Evolutionary conservation across 53 echinoderm and acorn worm species (phyloP).

Genomic region (Paelopatides confundens): DNA sequence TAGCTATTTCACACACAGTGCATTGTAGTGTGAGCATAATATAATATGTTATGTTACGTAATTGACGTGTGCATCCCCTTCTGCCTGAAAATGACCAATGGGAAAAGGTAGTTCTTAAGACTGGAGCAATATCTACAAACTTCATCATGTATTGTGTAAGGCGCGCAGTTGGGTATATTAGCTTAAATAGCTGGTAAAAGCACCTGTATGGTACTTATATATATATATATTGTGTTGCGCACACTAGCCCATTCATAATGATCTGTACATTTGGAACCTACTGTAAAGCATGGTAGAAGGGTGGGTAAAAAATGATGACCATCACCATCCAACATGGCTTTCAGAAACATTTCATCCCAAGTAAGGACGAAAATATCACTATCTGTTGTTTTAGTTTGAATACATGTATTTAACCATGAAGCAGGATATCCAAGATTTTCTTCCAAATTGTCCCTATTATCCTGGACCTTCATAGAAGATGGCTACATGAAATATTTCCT

Average conservation of each 20-base stretch:
- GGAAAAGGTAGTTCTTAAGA: conserved; percentile 66
- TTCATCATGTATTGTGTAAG: conserved; percentile 80
- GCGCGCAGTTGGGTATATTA: conserved; percentile 40
- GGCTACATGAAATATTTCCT: no score
- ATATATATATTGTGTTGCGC: background rate
- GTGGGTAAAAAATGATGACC: no score
- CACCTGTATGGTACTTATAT: conserved; percentile 46
- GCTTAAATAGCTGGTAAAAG: conserved; percentile 71
- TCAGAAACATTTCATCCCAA: conserved; percentile 80
- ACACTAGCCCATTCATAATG: background rate
- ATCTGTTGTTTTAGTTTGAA: background rate
- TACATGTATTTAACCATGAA: background rate
- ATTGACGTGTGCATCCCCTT: no score
- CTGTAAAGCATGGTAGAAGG: background rate
- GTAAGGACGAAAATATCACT: no score
- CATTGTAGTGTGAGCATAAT: conserved; percentile 70
- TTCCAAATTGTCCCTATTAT: no score
- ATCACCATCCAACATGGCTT: no score
- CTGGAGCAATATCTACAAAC: no score
- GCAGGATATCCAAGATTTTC: no score
- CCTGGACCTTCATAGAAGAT: conserved; percentile 83
- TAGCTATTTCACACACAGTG: conserved; percentile 64
- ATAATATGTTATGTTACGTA: conserved; percentile 63
- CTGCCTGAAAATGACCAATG: conserved; percentile 61
- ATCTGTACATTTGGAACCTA: conserved; percentile 29